Conservation (phyloP, 1,140 invertebrate species). For the Drosophila repletoides region DNA sequence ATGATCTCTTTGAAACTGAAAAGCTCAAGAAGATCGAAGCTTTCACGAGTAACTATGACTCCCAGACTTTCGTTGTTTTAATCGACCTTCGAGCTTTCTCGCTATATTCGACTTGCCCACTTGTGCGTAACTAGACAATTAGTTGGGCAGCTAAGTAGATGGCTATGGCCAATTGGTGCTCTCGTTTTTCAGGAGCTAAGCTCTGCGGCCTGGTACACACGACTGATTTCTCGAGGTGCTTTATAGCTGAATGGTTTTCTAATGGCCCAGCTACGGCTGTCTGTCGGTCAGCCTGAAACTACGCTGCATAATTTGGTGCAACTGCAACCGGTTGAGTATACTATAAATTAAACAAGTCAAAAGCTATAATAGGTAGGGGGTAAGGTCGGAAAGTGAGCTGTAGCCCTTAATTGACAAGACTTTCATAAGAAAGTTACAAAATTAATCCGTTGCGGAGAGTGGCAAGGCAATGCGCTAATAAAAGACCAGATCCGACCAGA, state of each 20-base stretch:
- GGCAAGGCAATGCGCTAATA: conserved; percentile 22
- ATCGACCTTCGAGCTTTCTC: conserved; percentile 21
- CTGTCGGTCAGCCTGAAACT: neutral
- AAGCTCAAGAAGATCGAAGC: no score
- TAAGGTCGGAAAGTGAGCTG: neutral
- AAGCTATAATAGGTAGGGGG: neutral
- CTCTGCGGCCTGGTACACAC: conserved; percentile 29
- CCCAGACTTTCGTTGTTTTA: neutral
- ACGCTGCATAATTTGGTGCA: neutral
- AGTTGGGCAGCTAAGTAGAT: conserved; percentile 10
- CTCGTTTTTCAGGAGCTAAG: conserved; percentile 12
- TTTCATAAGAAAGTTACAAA: conserved; percentile 49
- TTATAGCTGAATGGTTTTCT: conserved; percentile 27
- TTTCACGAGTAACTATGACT: no score
- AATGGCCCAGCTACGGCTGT: neutral
- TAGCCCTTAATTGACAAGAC: conserved; percentile 38
- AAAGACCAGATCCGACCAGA: neutral
- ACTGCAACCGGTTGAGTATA: conserved; percentile 1
- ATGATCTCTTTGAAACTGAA: no score
- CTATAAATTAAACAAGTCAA: conserved; percentile 12
- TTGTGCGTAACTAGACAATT: conserved; percentile 34
- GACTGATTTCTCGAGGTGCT: conserved; percentile 20
- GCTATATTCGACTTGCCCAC: conserved; percentile 25
- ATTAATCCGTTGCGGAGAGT: conserved; percentile 16
- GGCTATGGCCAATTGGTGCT: conserved; percentile 22